Evolutionary conservation across 2,113 vertebrate genomes (phyloP).

Genomic region (Apteryx owenii): DNA sequence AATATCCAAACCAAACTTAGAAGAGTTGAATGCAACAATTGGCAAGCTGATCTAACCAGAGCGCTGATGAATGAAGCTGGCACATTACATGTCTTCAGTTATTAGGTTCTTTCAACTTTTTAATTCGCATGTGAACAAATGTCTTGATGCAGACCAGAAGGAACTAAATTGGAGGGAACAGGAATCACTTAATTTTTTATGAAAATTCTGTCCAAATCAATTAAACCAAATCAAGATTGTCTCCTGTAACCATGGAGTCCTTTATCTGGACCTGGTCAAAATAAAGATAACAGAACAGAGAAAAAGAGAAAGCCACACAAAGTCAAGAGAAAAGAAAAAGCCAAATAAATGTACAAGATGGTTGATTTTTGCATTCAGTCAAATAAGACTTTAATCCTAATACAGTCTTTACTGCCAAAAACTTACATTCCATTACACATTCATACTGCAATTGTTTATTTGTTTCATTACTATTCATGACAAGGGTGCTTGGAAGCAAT

Average conservation of each 20-base stretch:
- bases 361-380: background rate
- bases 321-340: background rate
- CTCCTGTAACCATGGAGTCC: background rate
- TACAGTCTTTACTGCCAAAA: background rate
- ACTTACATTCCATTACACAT: background rate
- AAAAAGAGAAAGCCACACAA: background rate
- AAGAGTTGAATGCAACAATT: background rate
- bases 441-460: background rate
- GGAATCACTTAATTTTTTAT: background rate
- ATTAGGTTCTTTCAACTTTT: background rate
- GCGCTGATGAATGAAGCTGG: background rate
- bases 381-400: background rate
- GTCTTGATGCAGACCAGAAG: background rate
- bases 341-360: background rate
- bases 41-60: background rate
- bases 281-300: background rate
- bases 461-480: constrained; percentile 18
- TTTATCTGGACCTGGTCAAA: background rate
- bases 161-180: background rate
- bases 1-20: background rate
- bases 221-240: background rate
- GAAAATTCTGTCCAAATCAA: background rate
- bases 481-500: background rate
- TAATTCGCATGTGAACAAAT: background rate
- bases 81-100: background rate